Conservation (phyloP, 2,797 vertebrate species). For the Scleropages formosus region DNA sequence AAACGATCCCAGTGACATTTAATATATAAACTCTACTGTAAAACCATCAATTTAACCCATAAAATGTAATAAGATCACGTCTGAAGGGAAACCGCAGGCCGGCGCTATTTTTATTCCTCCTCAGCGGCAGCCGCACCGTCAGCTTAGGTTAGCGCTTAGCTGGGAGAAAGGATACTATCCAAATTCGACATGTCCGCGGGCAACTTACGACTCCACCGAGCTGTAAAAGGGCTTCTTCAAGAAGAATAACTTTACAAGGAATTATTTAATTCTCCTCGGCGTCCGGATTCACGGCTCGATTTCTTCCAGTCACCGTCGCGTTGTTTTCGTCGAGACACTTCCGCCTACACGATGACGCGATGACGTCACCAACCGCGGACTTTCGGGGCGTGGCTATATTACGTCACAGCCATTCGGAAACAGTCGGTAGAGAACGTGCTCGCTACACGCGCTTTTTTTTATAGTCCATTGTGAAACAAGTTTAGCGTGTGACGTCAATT, state of each 20-base stretch:
- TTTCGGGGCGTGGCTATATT: background rate
- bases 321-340: conserved; percentile 35
- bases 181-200: conserved; percentile 42
- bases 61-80: too few species aligned
- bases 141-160: background rate
- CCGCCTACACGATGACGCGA: conserved; percentile 38
- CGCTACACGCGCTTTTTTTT: background rate
- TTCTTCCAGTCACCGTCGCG: conserved; percentile 4
- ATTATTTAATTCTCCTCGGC: background rate
- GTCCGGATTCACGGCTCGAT: background rate
- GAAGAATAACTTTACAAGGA: background rate
- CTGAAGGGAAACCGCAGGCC: background rate
- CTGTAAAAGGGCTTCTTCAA: background rate
- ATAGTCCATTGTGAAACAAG: background rate
- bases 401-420: too few species aligned
- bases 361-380: conserved; percentile 41
- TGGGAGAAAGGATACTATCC: conserved; percentile 51
- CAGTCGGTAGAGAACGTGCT: background rate
- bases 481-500: conserved; percentile 27
- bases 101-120: background rate
- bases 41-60: too few species aligned
- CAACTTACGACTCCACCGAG: background rate
- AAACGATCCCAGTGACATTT: too few species aligned
- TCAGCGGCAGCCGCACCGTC: background rate
- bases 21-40: too few species aligned